Base-by-base conservation (phyloP, 2,888 invertebrate genomes). In the Oxystoma pomonae region DNA sequence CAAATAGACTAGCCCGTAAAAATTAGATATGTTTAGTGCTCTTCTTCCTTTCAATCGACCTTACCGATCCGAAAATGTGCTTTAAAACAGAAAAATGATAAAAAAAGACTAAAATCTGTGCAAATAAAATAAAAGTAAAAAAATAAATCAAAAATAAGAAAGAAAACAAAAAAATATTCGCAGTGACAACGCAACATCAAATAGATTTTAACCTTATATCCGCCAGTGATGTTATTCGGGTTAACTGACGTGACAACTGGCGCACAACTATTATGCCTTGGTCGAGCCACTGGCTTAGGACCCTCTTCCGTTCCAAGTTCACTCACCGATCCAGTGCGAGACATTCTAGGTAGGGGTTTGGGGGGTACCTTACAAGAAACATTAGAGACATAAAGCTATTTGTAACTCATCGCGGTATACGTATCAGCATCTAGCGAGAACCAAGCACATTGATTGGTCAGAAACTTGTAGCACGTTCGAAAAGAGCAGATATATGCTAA, bases 271-370 rank as follows among this genome's bases (percentile, higher is more conserved):
- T 78, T 86, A 16, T 91, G 91, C 77, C 93, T 85, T 3, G 92
- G 91, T 73, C 87, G 82, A 65, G 86, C 86, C 51, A 86, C 84
- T 5, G 87, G 87, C 74, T 88, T 88, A 16, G 90, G 89, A 35
- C 77, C 75, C 20, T 86, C 85, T 22, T 86, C 85, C 9, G 77
- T 75, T 0, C 82, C 77, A n/a, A n/a, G n/a, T 72, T 92, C 92
- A 0, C 90, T 89, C 62, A 92, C 84, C 16, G 92, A 88, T 72
- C 86, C 86, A 53, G 87, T 84, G 72, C 88, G 83, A 55, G 87
- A 91, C 0, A 90, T 88, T 71, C 92, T 84, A 0, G 93, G 92
- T 80, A 92, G 81, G 16, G 93, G 92, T 76, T 92, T 92, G 0
- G 92, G 92, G 1, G 90, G 88, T n/a, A 68, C 65, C 68, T 70